Base-by-base conservation (phyloP, 2,113 vertebrate species). In the Clarias gariepinus region DNA sequence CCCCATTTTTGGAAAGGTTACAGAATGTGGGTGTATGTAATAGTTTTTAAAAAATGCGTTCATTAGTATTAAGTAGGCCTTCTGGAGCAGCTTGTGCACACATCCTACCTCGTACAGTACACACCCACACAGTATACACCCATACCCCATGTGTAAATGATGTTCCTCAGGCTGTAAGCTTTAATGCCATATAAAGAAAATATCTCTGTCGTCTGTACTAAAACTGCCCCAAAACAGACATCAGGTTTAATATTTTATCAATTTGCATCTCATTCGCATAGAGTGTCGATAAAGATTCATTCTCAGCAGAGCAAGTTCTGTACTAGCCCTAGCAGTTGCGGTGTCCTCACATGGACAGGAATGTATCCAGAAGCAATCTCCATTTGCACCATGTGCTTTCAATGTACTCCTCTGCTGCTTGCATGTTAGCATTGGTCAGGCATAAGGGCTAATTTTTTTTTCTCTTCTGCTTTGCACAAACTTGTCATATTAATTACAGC, bases 341-440 rank as follows among this genome's bases (percentile, higher is more conserved):
- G 36, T 86, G 74, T 63, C 58, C 66, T 88, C 82, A 69, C 85
- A 81, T 63, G 80, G 77, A 76, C 55, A 81, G 64, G 71, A 53
- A 84, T 66, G 78, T 85, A 85, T 87, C 83, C 80, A 87, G 87
- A 86, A 87, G 87, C 82, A 15, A 73, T 86, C 88, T 85, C 58
- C 71, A 71, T 73, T 85, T 83, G 69, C 87, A 81, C 92, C 93
- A 94, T 94, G 91, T 94, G 93, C 92, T 94, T 93, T 89, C 80
- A 94, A 94, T 95, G 88, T 92, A 91, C 80, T 87, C 33, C 33
- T 61, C 82, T 86, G 79, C 61, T 74, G 87, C 84, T 68, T 53
- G 89, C 89, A 91, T 88, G 90, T 85, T 90, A 91, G 90, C 85
- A 86, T 89, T 90, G 90, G 90, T 93, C 91, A 92, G 91, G 89